A percentile compares a stretch with the other conserved stretches of the same genome.
phyloP scores from a whole-genome alignment of 2,797 vertebrate species.

The Pyrrhura leucotis region DNA sequence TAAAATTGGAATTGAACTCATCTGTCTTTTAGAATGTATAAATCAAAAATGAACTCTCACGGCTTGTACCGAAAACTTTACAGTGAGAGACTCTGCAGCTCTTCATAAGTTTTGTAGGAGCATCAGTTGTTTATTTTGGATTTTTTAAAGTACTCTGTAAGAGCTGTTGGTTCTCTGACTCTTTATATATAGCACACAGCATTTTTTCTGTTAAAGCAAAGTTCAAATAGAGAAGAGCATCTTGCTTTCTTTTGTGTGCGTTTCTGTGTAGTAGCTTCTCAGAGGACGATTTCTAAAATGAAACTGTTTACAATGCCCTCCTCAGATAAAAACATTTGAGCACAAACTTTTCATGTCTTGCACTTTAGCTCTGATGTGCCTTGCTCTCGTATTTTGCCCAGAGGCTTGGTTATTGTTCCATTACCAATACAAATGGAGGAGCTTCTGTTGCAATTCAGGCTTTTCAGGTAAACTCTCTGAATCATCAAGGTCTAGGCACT shows the following conservation, averaged over 20 bases:
- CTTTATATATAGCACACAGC: neutral
- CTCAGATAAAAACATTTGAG: conserved; percentile 12
- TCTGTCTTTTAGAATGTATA: neutral
- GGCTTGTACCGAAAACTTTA: neutral
- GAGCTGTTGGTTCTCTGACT: neutral
- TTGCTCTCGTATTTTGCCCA: neutral
- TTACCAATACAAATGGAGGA: conserved; percentile 16
- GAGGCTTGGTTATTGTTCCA: conserved; percentile 3
- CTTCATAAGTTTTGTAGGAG: neutral
- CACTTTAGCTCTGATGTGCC: conserved; percentile 1
- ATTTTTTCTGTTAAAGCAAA: neutral
- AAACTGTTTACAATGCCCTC: conserved; percentile 22
- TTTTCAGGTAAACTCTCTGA: neutral
- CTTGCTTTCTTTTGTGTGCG: neutral
- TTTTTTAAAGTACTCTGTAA: neutral
- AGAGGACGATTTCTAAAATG: conserved; percentile 42
- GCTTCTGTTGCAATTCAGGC: conserved; percentile 12
- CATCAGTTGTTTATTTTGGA: neutral
- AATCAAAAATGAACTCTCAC: neutral
- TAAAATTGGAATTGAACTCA: neutral
- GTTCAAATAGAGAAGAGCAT: neutral
- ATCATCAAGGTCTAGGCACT: neutral
- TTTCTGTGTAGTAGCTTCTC: conserved; percentile 17
- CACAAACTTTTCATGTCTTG: neutral
- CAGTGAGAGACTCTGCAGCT: neutral